A percentile compares a stretch with the other conserved stretches of the same genome.
These are phyloP conservation scores for Rhogogaster chlorosoma DNA, from an alignment of 2,888 invertebrate genomes.

Conservation along the genomic window DNA sequence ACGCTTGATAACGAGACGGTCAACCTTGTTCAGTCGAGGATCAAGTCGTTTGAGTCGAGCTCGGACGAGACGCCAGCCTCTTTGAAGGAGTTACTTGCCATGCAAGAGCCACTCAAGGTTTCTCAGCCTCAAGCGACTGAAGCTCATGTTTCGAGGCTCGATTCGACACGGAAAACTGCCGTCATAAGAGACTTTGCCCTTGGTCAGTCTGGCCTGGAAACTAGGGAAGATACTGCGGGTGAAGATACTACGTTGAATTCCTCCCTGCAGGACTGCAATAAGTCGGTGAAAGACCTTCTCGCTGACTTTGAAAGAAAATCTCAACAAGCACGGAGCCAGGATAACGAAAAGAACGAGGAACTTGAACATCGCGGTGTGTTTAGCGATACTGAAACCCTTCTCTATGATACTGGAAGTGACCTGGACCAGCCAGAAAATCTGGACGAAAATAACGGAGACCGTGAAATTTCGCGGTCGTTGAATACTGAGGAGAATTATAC, in stretches of 20 bases:
- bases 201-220: constrained; percentile 57
- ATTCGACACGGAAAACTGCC: constrained; percentile 62
- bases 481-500: constrained; percentile 60
- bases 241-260: constrained; percentile 58
- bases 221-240: constrained; percentile 50
- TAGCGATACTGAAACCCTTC: constrained; percentile 78
- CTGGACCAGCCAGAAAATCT: constrained; percentile 70
- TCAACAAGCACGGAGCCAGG: constrained; percentile 68
- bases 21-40: constrained; percentile 71
- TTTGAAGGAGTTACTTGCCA: constrained; percentile 67
- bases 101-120: constrained; percentile 77
- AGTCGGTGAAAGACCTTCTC: constrained; percentile 77
- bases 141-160: constrained; percentile 74
- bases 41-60: constrained; percentile 71
- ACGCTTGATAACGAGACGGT: constrained; percentile 54
- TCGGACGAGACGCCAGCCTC: constrained; percentile 62
- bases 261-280: constrained; percentile 66
- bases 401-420: constrained; percentile 78
- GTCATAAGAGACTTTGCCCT: constrained; percentile 68
- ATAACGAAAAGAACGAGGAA: constrained; percentile 68
- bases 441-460: constrained; percentile 70
- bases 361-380: constrained; percentile 73
- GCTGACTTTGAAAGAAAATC: constrained; percentile 78
- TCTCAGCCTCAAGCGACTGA: constrained; percentile 75
- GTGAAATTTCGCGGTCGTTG: constrained; percentile 55